Percentiles rank a stretch among this genome's conserved stretches.
Evolutionary conservation across 2,888 invertebrate genomes (phyloP).

Genomic region (Drosophila stalkeri): DNA sequence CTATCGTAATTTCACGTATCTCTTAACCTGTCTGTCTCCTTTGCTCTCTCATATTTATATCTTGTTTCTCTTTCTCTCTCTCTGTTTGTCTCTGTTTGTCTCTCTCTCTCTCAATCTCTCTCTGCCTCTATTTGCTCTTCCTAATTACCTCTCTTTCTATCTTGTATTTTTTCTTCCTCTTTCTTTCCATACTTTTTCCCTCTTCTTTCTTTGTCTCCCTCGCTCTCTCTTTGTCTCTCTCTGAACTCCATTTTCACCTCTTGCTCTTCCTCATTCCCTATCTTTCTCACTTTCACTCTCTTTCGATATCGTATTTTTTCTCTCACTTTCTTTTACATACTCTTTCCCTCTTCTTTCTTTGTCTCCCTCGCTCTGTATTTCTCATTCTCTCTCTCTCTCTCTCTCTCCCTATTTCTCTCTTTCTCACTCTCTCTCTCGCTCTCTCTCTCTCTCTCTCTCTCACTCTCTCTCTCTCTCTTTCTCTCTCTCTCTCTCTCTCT

Average conservation of each 20-base stretch:
- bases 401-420: neutral
- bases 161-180: neutral
- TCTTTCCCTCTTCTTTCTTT: too few species aligned
- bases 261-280: too few species aligned
- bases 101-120: neutral
- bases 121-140: neutral
- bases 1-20: too few species aligned
- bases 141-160: neutral
- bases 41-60: too few species aligned
- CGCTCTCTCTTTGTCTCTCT: neutral
- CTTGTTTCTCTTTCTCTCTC: too few species aligned
- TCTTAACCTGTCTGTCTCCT: too few species aligned
- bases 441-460: neutral
- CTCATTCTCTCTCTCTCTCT: too few species aligned
- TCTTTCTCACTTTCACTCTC: neutral
- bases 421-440: neutral
- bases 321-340: neutral
- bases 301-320: neutral
- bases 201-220: too few species aligned
- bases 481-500: neutral
- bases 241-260: too few species aligned
- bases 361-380: neutral
- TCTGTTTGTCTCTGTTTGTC: neutral
- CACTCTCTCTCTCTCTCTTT: neutral
- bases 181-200: neutral